These are phyloP conservation scores for Ameiurus melas DNA, from an alignment of 2,113 vertebrate genomes.

Conservation along the genomic window DNA sequence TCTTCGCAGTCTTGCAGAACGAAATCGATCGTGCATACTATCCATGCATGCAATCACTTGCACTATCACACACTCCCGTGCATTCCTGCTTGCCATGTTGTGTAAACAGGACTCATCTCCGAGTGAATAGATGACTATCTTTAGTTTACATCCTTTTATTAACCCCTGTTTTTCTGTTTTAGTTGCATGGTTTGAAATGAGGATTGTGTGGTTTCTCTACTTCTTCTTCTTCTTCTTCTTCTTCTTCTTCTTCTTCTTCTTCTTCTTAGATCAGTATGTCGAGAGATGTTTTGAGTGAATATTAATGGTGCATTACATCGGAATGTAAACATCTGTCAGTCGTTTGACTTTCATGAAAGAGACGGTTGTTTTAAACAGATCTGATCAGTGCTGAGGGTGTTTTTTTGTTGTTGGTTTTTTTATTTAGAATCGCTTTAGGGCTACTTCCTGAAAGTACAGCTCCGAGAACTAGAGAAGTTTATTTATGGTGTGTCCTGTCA, in stretches of 20 bases:
- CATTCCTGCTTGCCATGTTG: conserved; percentile 21
- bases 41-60: not conserved
- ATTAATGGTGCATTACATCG: not conserved
- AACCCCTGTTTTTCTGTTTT: not conserved
- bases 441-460: no score
- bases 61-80: not conserved
- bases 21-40: not conserved
- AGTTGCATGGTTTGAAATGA: not conserved
- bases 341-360: not conserved
- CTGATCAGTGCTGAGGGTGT: not conserved
- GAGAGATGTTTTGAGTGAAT: not conserved
- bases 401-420: no score
- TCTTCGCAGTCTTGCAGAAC: not conserved
- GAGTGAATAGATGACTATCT: conserved; percentile 28
- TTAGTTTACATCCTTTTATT: not conserved
- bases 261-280: not conserved
- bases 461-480: not conserved
- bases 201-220: not conserved
- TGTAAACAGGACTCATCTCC: conserved; percentile 4
- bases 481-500: not conserved
- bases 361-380: conserved; percentile 1
- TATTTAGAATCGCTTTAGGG: not conserved
- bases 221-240: no score
- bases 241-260: no score
- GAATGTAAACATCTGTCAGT: not conserved